Evolutionary conservation across 2,113 vertebrate species (phyloP).

Genomic region (Sturnus vulgaris): DNA sequence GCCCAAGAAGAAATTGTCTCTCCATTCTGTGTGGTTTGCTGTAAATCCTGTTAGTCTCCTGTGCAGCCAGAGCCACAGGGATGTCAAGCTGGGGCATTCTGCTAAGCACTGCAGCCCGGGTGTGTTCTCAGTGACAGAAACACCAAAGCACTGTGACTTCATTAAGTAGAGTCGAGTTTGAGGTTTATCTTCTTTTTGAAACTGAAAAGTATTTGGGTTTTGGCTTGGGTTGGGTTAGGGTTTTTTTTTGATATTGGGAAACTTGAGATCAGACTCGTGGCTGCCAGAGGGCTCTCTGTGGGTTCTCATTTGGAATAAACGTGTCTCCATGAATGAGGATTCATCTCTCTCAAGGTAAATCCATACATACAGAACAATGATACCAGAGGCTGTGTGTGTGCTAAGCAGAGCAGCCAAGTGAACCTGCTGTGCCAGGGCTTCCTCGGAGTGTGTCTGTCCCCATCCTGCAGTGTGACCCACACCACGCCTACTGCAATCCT

Average conservation of each 20-base stretch:
- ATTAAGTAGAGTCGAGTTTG: neutral
- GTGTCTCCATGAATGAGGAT: neutral
- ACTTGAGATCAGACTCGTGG: neutral
- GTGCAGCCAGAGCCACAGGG: neutral
- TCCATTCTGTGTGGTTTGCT: neutral
- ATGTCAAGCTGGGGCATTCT: neutral
- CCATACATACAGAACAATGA: neutral
- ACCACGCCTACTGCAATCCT: neutral
- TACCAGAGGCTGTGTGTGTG: neutral
- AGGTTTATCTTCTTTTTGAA: neutral
- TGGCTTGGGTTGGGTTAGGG: neutral
- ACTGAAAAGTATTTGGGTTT: neutral
- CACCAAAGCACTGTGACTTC: neutral
- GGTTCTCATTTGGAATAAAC: neutral
- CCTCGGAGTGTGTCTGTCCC: rapidly evolving
- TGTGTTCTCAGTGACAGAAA: neutral
- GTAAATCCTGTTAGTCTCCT: slow-evolving; percentile 30
- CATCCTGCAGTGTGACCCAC: neutral
- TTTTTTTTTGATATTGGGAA: neutral
- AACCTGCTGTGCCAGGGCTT: neutral
- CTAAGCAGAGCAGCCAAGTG: neutral
- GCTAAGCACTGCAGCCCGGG: neutral
- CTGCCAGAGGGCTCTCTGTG: neutral
- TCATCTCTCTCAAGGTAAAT: neutral
- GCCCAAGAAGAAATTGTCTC: slow-evolving; percentile 5